phyloP scores from a whole-genome alignment of 2,797 vertebrate genomes.

The Arnoldichthys spilopterus region DNA sequence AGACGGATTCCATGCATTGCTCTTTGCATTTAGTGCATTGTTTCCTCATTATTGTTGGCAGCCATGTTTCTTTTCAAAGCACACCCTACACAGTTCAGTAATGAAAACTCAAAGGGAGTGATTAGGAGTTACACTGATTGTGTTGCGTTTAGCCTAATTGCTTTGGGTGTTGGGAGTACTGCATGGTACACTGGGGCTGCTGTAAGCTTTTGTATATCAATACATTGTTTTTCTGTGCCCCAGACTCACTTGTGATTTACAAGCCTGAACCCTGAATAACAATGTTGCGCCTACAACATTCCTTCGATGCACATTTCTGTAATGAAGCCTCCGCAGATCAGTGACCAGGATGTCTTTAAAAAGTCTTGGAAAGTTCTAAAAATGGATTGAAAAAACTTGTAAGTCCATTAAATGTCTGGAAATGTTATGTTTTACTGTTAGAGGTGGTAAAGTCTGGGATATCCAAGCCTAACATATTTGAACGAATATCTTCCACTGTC shows the following conservation, averaged over 20 bases:
- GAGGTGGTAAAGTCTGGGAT: too few relatives aligned
- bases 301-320: not conserved
- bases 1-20: not conserved
- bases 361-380: too few relatives aligned
- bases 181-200: not conserved
- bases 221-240: not conserved
- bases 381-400: too few relatives aligned
- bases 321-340: not conserved
- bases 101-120: not conserved
- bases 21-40: not conserved
- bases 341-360: not conserved
- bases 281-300: not conserved
- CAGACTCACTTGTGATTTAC: not conserved
- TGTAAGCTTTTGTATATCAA: slow-evolving; percentile 1
- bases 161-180: slow-evolving; percentile 1
- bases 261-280: not conserved
- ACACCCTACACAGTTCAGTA: not conserved
- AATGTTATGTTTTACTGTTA: too few relatives aligned
- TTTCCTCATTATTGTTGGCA: not conserved
- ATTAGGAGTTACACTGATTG: slow-evolving; percentile 32
- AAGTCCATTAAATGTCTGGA: too few relatives aligned
- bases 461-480: too few relatives aligned
- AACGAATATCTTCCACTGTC: too few relatives aligned
- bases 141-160: slow-evolving; percentile 40
- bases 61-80: not conserved